Evolutionary conservation across 2,888 invertebrate genomes (phyloP).

Genomic region (Amblyjoppa proteus): DNA sequence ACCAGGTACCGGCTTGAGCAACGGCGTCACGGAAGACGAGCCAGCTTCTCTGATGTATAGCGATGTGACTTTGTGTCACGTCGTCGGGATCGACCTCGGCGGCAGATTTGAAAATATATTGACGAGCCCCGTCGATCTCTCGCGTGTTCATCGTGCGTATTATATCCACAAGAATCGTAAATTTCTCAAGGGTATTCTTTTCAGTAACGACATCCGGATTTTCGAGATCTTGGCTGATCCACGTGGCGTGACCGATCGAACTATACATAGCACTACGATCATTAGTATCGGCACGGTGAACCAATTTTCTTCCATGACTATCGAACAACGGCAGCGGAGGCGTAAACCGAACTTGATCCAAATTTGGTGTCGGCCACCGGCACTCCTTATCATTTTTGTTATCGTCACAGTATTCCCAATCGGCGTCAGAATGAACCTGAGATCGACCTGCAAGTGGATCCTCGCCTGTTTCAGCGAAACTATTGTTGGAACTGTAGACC

Average conservation of each 20-base stretch:
- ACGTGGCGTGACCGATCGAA: constrained; percentile 86
- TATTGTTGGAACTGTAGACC: constrained; percentile 79
- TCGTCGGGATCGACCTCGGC: constrained; percentile 82
- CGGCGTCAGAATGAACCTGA: not conserved
- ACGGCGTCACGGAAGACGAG: constrained; percentile 89
- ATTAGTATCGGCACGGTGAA: constrained; percentile 78
- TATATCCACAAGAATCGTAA: constrained; percentile 87
- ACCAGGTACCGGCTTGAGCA: constrained; percentile 89
- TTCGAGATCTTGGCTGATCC: constrained; percentile 83
- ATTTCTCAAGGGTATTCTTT: constrained; percentile 88
- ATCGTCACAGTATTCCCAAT: not conserved
- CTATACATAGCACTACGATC: constrained; percentile 84
- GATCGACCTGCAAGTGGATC: constrained; percentile 46
- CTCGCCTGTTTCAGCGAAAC: constrained; percentile 68
- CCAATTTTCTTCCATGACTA: constrained; percentile 85
- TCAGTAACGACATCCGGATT: constrained; percentile 87
- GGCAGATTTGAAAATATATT: constrained; percentile 85
- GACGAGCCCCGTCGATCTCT: constrained; percentile 87
- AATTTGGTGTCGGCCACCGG: constrained; percentile 77
- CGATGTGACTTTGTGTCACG: constrained; percentile 72
- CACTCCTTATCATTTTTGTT: constrained; percentile 41
- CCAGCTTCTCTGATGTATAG: constrained; percentile 86
- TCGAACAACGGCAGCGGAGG: constrained; percentile 85
- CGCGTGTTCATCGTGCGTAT: constrained; percentile 88
- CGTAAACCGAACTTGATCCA: constrained; percentile 84